Evolutionary conservation across 2,888 invertebrate species (phyloP).

Genomic region (Scrobipalpa costella): DNA sequence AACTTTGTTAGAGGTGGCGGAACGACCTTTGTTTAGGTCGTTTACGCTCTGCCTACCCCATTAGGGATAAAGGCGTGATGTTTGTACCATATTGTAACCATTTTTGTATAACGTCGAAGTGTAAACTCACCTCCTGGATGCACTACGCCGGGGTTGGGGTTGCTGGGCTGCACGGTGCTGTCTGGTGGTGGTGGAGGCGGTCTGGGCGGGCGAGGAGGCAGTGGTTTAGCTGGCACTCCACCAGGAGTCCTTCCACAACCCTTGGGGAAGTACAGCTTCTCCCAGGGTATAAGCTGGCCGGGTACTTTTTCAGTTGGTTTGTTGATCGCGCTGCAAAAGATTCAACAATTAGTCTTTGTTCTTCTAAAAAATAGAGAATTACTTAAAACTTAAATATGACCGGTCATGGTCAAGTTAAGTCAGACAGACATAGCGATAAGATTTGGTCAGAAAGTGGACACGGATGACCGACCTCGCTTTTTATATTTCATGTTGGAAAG

Average conservation of each 20-base stretch:
- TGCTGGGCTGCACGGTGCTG: constrained; percentile 65
- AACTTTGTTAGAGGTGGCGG: too few relatives aligned
- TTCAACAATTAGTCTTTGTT: background rate
- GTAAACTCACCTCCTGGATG: constrained; percentile 52
- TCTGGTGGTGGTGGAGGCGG: constrained; percentile 55
- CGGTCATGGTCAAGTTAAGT: too few relatives aligned
- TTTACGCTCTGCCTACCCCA: too few relatives aligned
- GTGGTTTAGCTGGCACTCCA: constrained; percentile 65
- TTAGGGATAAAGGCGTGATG: too few relatives aligned
- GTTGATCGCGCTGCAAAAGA: constrained; percentile 39
- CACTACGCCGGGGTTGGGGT: constrained; percentile 58
- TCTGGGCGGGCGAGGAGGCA: constrained; percentile 51
- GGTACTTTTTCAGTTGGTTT: constrained; percentile 49
- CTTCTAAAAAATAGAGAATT: too few relatives aligned
- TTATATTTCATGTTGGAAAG: too few relatives aligned
- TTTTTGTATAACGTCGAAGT: too few relatives aligned
- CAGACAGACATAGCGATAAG: too few relatives aligned
- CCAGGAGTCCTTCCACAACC: constrained; percentile 84
- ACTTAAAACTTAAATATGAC: background rate
- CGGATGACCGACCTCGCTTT: background rate
- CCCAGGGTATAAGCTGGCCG: constrained; percentile 84
- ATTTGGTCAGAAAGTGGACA: too few relatives aligned
- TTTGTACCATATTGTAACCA: too few relatives aligned
- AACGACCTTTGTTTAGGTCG: too few relatives aligned
- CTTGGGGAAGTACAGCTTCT: constrained; percentile 86